These are phyloP conservation scores for Drosophila limbata DNA, from an alignment of 2,888 invertebrate species.

Conservation along the genomic window DNA sequence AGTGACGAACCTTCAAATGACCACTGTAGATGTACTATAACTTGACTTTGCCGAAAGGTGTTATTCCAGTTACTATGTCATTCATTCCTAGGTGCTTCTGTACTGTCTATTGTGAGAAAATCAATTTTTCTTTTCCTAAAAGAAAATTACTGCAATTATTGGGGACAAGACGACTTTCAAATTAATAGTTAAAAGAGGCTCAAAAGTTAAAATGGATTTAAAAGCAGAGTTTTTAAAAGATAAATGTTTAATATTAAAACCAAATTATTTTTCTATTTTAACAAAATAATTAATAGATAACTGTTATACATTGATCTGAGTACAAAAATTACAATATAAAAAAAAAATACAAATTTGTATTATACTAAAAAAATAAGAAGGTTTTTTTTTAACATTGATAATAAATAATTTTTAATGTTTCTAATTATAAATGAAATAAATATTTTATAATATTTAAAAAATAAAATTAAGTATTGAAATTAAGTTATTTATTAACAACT, in stretches of 20 bases:
- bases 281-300: no score
- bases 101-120: conserved; percentile 34
- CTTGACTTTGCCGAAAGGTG: not conserved
- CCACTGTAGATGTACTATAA: conserved; percentile 44
- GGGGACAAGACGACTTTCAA: not conserved
- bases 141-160: not conserved
- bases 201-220: not conserved
- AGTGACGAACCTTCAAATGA: conserved; percentile 70
- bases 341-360: not conserved
- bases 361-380: no score
- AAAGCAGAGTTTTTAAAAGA: not conserved
- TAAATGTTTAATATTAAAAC: not conserved
- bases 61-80: conserved; percentile 27
- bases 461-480: no score
- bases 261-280: no score
- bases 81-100: conserved; percentile 9
- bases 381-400: not conserved
- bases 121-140: conserved; percentile 47
- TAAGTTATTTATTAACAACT: no score
- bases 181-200: not conserved
- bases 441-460: no score
- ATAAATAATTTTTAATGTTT: no score
- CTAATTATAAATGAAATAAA: no score
- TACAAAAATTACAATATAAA: no score
- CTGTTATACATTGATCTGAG: no score